phyloP scores from a whole-genome alignment of 2,113 vertebrate genomes.

The Struthio camelus region DNA sequence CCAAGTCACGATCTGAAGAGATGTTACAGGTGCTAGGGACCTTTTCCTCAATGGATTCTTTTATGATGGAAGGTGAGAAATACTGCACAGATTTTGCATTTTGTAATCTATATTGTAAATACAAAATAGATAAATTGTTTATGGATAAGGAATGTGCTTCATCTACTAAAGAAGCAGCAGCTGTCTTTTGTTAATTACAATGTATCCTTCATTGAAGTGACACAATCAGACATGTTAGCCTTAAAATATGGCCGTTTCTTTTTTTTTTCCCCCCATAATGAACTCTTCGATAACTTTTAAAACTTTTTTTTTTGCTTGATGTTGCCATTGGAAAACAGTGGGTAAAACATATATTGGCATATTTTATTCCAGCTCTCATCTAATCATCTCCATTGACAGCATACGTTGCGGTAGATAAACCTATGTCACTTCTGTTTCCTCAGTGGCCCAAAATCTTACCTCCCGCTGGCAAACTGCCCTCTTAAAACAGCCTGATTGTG shows the following conservation, averaged over 20 bases:
- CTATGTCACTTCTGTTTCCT: background rate
- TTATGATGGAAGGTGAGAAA: constrained; percentile 86
- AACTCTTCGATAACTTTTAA: background rate
- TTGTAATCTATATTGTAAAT: background rate
- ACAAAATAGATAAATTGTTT: background rate
- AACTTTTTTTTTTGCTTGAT: background rate
- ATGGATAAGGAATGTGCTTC: background rate
- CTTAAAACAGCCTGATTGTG: background rate
- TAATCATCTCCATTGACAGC: background rate
- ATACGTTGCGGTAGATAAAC: background rate
- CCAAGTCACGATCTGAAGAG: constrained; percentile 84
- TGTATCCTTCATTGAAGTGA: background rate
- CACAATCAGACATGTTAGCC: background rate
- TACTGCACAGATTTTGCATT: background rate
- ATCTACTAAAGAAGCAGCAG: background rate
- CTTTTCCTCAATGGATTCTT: constrained; percentile 83
- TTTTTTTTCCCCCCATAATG: background rate
- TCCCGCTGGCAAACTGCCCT: background rate
- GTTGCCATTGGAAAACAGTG: background rate
- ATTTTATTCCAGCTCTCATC: background rate
- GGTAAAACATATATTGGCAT: background rate
- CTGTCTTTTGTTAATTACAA: background rate
- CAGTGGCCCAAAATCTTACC: background rate
- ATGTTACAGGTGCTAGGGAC: constrained; percentile 78
- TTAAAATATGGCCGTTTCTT: background rate